These are phyloP conservation scores for Muricea muricata DNA, from an alignment of 92 coral and sea anemone genomes.

Conservation along the genomic window DNA sequence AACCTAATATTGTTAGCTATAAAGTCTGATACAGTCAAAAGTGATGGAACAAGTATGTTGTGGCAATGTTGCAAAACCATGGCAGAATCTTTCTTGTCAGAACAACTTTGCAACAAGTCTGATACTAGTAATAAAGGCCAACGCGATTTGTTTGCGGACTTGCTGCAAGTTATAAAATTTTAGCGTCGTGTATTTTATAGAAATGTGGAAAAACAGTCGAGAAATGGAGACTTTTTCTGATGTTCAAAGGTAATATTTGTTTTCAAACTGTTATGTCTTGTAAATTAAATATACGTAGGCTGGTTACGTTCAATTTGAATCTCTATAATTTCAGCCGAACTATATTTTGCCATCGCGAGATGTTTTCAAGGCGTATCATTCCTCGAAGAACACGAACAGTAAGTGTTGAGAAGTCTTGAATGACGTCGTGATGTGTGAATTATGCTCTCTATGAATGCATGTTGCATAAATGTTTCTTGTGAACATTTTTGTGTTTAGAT, in stretches of 20 bases:
- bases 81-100: too few species aligned
- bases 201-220: constrained; percentile 33
- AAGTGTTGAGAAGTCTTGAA: constrained; percentile 1
- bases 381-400: constrained; percentile 89
- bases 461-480: neutral
- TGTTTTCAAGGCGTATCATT: constrained; percentile 88
- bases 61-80: too few species aligned
- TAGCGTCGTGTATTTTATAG: too few species aligned
- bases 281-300: too few species aligned
- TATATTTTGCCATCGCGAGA: constrained; percentile 82
- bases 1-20: too few species aligned
- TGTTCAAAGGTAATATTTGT: constrained; percentile 29
- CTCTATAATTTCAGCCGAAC: constrained; percentile 64
- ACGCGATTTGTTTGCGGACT: too few species aligned
- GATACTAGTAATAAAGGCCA: too few species aligned
- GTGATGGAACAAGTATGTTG: too few species aligned
- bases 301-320: neutral
- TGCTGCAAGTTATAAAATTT: too few species aligned
- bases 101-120: too few species aligned
- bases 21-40: too few species aligned
- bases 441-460: neutral
- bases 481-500: neutral
- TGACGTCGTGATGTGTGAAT: neutral
- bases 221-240: constrained; percentile 36
- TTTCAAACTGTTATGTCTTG: too few species aligned